Evolutionary conservation across 2,113 vertebrate species (phyloP), one percentile per base, ranked within the genome.

Genomic region (Ibidorhyncha struthersii): DNA sequence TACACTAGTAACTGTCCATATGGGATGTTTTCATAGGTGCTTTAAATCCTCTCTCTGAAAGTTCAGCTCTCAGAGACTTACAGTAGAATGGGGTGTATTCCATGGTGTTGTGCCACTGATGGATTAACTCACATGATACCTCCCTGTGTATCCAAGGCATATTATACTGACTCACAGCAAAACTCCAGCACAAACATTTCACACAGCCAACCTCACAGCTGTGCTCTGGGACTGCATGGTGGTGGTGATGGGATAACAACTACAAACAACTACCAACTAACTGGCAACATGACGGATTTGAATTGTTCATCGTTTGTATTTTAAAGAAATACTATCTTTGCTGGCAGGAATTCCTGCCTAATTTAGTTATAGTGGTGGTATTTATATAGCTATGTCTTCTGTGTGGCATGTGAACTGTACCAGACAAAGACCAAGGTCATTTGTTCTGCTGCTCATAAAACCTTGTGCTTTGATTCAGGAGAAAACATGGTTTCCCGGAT

Each of bases 401-500:
- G 17, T 21, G 70, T 9, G 52, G 34, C 14, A 9, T 3, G 5
- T 38, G 61, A 86, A 52, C 47, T 59, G 25, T 32, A 27, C 41
- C 32, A 47, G 43, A 43, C 41, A 84, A 45, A 76, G 53, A 34
- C 43, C 29, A 30, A 30, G 10, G 11, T 9, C 21, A 4, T 50
- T 72, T 19, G 15, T 65, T n/a, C 67, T 47, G 56, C 50, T 89
- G 55, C 32, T 86, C 30, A 38, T 52, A n/a, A 83, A 76, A n/a
- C 34, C 30, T 18, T 26, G 15, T 78, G 12, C 58, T 96, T 93
- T 58, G 2, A 84, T 92, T 65, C 82, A 96, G 96, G 47, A 79
- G 52, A 56, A 58, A 84, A 40, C 47, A 98, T 96, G 96, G 80
- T 71, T 93, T 87, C 43, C 38, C 21, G 84, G 27, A n/a, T 45